phyloP scores from a whole-genome alignment of 2,888 invertebrate species.

The Parnassius glacialis region DNA sequence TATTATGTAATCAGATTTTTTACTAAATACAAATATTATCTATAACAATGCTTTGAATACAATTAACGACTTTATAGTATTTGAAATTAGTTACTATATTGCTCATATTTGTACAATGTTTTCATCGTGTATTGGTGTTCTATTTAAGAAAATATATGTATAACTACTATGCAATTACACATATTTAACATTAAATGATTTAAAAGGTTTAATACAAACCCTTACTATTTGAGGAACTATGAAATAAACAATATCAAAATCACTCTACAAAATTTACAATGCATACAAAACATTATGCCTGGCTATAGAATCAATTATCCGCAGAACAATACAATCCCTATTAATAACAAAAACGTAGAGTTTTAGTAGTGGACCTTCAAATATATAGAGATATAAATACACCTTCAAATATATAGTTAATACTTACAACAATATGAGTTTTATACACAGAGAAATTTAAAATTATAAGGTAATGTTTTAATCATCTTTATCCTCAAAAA shows the following conservation, averaged over 20 bases:
- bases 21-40: conserved; percentile 64
- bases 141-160: conserved; percentile 69
- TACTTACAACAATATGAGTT: conserved; percentile 25
- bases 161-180: conserved; percentile 62
- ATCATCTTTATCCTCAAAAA: conserved; percentile 60
- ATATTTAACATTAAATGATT: conserved; percentile 52
- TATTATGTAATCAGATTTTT: conserved; percentile 43
- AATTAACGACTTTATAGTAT: conserved; percentile 65
- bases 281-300: conserved; percentile 8
- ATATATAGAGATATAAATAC: conserved; percentile 27
- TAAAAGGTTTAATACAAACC: conserved; percentile 60
- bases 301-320: conserved; percentile 24
- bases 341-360: conserved; percentile 20
- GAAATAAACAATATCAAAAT: conserved; percentile 49
- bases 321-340: conserved; percentile 18
- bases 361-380: conserved; percentile 24
- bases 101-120: conserved; percentile 81
- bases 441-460: conserved; percentile 64
- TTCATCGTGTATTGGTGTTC: conserved; percentile 77
- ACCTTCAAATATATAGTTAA: conserved; percentile 2
- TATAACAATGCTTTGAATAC: conserved; percentile 70
- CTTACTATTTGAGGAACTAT: conserved; percentile 63
- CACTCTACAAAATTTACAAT: conserved; percentile 38
- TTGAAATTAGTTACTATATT: conserved; percentile 75
- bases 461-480: conserved; percentile 55